phyloP scores from a whole-genome alignment of 2,113 vertebrate species.

The Sapajus apella region DNA sequence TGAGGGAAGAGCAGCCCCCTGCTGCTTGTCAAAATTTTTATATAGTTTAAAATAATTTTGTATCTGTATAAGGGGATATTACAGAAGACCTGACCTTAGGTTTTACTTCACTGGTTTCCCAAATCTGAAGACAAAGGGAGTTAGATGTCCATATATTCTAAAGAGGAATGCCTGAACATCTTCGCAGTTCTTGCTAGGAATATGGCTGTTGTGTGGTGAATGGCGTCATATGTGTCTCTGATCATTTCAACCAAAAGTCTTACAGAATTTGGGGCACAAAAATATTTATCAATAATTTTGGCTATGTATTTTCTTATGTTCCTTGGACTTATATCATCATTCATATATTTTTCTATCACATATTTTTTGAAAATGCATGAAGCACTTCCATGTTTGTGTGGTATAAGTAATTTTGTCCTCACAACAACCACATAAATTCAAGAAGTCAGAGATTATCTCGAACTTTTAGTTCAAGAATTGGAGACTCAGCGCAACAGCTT shows the following conservation, averaged over 20 bases:
- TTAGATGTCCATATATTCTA: background rate
- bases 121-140: background rate
- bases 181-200: background rate
- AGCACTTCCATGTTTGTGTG: background rate
- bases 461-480: slow-evolving; percentile 11
- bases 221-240: background rate
- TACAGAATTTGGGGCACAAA: background rate
- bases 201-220: background rate
- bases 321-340: background rate
- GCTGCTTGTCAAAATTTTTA: background rate
- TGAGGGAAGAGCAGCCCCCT: background rate
- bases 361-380: background rate
- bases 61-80: background rate
- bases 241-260: slow-evolving; percentile 12
- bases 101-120: background rate
- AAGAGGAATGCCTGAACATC: background rate
- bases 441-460: background rate
- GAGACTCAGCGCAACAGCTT: background rate
- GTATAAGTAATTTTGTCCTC: slow-evolving; percentile 2
- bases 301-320: background rate
- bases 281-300: slow-evolving; percentile 22
- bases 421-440: background rate
- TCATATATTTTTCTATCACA: background rate
- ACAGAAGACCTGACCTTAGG: background rate
- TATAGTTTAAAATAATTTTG: background rate